Evolutionary conservation across 2,797 vertebrate genomes (phyloP), one percentile per base, ranked within the genome.

Genomic region (Neomorphus geoffroyi): DNA sequence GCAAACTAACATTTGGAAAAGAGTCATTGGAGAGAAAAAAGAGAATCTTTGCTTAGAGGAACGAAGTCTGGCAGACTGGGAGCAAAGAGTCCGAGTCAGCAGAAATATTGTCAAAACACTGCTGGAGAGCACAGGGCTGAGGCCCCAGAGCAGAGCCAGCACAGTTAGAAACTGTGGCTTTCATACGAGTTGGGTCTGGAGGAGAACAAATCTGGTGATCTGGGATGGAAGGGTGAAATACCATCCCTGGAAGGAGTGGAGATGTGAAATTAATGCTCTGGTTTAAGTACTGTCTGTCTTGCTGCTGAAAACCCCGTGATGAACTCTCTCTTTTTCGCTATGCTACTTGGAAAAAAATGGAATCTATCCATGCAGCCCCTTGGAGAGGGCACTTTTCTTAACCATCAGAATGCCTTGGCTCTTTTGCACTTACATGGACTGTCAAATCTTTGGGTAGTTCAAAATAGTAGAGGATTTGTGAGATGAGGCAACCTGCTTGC

Each of bases 51-150:
- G 7, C 66, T 67, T 32, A 33, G 41, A 51, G 11, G 28, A 51
- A 9, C 24, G 10, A 32, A 41, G 46, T 54, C 32, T 54, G 39
- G 43, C 18, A 57, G n/a, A 3, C 14, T 35, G 33, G 61, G 51
- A 66, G 64, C 9, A 4, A 43, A 60, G 48, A 43, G 33, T 6
- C 39, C 0, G 1, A 37, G 45, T 51, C 39, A 26, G 21, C 16
- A 26, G 43, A 33, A 64, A 13, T 9, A 0, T 18, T 9, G 10
- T 65, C 3, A 1, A 14, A 30, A 14, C 1, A 1, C 16, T 26
- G 10, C 50, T 54, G 74, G 33, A 43, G 58, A 37, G 69, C 51
- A 30, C 61, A 18, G 67, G 43, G 5, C 26, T 13, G 8, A 10
- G 39, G 37, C 5, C 66, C 39, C 46, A 33, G 0, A 26, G 16